Evolutionary conservation across 2,113 vertebrate genomes (phyloP).

Genomic region (Cyanocitta stelleri): DNA sequence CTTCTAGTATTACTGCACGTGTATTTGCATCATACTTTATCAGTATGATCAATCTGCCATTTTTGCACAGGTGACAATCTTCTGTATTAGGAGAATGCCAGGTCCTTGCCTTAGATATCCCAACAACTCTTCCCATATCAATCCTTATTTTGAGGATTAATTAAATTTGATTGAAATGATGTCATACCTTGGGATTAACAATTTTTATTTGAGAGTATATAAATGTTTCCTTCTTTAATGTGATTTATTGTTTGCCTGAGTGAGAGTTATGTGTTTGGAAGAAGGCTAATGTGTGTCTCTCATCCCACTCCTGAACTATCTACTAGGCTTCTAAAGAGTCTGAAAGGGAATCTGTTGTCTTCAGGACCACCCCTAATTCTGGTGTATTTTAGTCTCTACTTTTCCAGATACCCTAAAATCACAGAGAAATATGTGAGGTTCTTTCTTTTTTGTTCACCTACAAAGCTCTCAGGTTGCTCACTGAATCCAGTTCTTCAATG

Average conservation of each 20-base stretch:
- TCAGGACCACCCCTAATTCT: neutral
- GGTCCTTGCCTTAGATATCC: neutral
- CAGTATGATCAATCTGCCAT: neutral
- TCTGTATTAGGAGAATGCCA: neutral
- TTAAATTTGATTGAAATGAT: neutral
- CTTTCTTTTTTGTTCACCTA: neutral
- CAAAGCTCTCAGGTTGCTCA: neutral
- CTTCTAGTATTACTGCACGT: neutral
- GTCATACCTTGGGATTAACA: neutral
- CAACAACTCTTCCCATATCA: neutral
- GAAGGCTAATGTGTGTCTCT: rapidly evolving
- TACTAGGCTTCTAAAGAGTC: neutral
- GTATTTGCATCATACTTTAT: neutral
- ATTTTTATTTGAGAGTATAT: neutral
- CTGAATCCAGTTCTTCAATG: neutral
- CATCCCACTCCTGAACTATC: neutral
- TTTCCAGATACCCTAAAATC: neutral
- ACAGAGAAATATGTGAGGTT: neutral
- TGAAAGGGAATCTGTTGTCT: neutral
- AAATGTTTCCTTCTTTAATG: neutral
- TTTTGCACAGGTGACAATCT: neutral
- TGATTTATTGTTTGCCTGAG: neutral
- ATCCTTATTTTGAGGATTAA: neutral
- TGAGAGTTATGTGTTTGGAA: neutral
- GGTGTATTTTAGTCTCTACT: neutral